Evolutionary conservation across 2,113 vertebrate genomes (phyloP).

Genomic region (Chlamydotis undulata): DNA sequence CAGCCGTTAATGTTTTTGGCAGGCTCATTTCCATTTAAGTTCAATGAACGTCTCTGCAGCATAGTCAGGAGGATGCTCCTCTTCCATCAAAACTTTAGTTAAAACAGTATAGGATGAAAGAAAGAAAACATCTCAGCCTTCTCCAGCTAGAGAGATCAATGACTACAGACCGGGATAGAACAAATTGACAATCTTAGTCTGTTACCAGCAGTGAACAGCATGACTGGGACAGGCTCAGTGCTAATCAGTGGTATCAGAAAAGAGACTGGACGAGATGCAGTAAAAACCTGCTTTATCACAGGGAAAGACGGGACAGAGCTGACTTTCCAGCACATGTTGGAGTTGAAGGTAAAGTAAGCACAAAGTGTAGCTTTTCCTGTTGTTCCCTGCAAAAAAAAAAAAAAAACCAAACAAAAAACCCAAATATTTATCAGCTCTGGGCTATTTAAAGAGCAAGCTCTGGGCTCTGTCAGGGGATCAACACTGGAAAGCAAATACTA

Average conservation of each 20-base stretch:
- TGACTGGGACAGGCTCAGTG: neutral
- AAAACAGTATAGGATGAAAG: neutral
- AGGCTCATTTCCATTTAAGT: constrained; percentile 20
- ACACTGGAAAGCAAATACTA: neutral
- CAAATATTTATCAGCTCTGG: neutral
- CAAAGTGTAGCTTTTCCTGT: neutral
- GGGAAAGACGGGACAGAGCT: neutral
- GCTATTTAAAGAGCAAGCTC: neutral
- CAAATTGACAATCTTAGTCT: neutral
- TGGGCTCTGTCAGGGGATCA: neutral
- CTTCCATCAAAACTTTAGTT: neutral
- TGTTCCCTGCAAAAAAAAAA: neutral
- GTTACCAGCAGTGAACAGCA: neutral
- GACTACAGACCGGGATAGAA: neutral
- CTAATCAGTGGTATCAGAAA: neutral
- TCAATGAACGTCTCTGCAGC: neutral
- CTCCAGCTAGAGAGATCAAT: neutral
- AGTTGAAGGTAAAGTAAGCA: neutral
- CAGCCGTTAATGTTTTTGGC: neutral
- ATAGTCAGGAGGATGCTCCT: neutral
- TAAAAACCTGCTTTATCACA: neutral
- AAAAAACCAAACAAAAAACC: too few species aligned
- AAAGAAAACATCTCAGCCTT: neutral
- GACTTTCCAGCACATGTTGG: neutral
- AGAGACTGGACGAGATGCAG: neutral